phyloP scores from a whole-genome alignment of 2,113 vertebrate genomes.

The Zosterops pallidus region DNA sequence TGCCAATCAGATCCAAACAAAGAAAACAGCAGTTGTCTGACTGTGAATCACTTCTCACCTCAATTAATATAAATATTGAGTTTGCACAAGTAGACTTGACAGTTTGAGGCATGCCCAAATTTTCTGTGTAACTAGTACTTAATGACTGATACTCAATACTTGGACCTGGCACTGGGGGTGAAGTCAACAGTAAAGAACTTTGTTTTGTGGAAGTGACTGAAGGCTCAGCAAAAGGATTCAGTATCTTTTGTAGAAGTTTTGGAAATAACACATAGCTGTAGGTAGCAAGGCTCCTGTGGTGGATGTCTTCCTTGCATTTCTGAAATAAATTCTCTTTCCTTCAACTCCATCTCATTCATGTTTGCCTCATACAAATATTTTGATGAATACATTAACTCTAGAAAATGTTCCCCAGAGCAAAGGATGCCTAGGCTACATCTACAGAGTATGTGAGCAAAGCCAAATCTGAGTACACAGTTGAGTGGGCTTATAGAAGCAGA shows the following conservation, averaged over 20 bases:
- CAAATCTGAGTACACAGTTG: background rate
- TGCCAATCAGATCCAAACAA: slow-evolving; percentile 57
- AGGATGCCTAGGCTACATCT: background rate
- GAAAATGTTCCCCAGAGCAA: background rate
- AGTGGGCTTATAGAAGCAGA: background rate
- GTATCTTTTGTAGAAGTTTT: background rate
- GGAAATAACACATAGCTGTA: background rate
- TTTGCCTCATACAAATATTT: background rate
- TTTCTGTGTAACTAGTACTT: slow-evolving; percentile 26
- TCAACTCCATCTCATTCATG: background rate
- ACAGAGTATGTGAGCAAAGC: background rate
- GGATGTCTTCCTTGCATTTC: background rate
- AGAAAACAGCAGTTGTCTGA: slow-evolving; percentile 37
- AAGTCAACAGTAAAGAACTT: slow-evolving; percentile 41
- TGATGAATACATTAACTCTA: background rate
- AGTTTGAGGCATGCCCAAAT: slow-evolving; percentile 58
- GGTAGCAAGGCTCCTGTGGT: background rate
- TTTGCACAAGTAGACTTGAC: slow-evolving; percentile 49
- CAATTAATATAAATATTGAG: slow-evolving; percentile 49
- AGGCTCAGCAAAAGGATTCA: background rate
- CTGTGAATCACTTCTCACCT: slow-evolving; percentile 60
- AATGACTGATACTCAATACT: slow-evolving; percentile 30
- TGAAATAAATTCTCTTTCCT: background rate
- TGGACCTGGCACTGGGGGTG: background rate
- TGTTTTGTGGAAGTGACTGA: background rate